Base-by-base conservation (phyloP, 2,888 invertebrate species). In the Zygogramma bicolorata region DNA sequence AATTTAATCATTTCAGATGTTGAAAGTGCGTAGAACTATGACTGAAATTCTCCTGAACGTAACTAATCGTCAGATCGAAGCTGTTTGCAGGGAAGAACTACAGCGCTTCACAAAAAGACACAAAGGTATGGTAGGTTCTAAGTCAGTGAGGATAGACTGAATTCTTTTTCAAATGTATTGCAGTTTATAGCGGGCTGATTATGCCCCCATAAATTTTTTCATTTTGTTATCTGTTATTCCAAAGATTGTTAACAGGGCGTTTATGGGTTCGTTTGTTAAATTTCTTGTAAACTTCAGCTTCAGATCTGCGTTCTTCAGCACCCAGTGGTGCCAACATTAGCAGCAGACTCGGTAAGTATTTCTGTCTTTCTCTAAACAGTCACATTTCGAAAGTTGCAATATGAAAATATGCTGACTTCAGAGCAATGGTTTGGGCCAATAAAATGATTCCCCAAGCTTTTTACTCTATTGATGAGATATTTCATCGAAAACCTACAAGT, bases 1-100 rank as follows among this genome's bases (percentile, higher is more conserved):
- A 34, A 34, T 34, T 13, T 1, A n/a, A n/a, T n/a, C 57, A 53
- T 86, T 87, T 70, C 87, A 95, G 95, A 97, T 97, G 95, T 88
- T 95, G 85, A 92, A 93, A 84, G 95, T 98, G 65, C 92, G 97
- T 74, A 91, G 93, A 75, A 93, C 94, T 80, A 90, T 98, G 88
- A 98, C 98, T 31, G 97, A 97, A 89, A 94, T 98, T 83, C 91
- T 99, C 74, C 90, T 98, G 82, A 96, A 97, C 87, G 97, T 97
- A 82, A 98, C 98, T 25, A 95, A 94, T 87, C 93, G 93, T 87
- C 96, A 97, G 90, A 95, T 98, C 85, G 89, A 91, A 84, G 89
- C 89, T 84, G 92, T 97, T 84, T 95, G 95, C 88, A 92, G 92
- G 87, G 97, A 97, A 89, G 94, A 96, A 86, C 90, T 93, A 88